Conservation (phyloP, 2,113 vertebrate genomes). For the Sus scrofa region DNA sequence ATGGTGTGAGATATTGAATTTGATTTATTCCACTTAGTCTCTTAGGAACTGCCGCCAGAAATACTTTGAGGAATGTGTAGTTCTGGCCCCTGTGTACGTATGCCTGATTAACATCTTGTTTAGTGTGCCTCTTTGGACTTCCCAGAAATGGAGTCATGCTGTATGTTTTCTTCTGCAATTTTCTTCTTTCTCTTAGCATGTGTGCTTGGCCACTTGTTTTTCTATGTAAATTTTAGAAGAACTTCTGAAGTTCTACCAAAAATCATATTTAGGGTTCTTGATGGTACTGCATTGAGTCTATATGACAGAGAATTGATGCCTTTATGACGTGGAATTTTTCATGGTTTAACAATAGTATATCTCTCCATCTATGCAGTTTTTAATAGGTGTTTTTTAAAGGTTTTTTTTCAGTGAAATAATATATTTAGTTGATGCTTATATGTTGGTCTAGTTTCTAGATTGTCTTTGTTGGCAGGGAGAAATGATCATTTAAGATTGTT, state of each 20-base stretch:
- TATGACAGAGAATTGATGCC: background rate
- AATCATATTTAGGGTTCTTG: background rate
- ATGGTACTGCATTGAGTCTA: background rate
- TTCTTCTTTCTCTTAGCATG: background rate
- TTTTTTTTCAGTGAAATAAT: constrained; percentile 28
- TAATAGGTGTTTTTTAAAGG: background rate
- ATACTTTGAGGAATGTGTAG: background rate
- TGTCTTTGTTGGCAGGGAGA: background rate
- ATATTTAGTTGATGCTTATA: constrained; percentile 21
- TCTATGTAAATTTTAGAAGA: constrained; percentile 5
- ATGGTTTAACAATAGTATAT: background rate
- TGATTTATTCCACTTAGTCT: background rate
- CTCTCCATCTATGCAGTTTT: background rate
- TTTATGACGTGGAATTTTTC: constrained; percentile 28
- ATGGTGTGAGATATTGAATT: background rate
- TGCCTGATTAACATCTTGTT: background rate
- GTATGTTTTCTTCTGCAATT: background rate
- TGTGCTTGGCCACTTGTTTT: constrained; percentile 15
- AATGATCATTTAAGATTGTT: constrained; percentile 55
- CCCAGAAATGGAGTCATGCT: background rate
- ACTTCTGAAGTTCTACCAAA: background rate
- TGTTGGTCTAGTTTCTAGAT: background rate
- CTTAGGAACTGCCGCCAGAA: background rate
- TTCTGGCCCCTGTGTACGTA: background rate
- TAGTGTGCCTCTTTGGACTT: background rate